phyloP scores from a whole-genome alignment of 2,113 vertebrate genomes.

The Lamprotornis superbus region DNA sequence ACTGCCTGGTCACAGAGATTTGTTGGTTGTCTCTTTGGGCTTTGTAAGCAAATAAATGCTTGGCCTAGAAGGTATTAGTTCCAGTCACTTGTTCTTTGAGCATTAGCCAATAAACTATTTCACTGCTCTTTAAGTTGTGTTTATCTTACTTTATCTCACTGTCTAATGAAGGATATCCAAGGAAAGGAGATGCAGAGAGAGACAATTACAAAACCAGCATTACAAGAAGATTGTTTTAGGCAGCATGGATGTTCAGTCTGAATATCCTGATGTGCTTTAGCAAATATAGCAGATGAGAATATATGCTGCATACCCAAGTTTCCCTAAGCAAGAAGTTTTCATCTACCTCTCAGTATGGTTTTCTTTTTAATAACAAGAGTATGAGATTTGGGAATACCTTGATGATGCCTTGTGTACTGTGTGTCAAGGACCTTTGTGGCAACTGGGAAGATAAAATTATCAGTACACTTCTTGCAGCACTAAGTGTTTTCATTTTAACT shows the following conservation, averaged over 20 bases:
- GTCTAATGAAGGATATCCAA: not conserved
- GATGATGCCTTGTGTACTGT: not conserved
- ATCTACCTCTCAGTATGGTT: not conserved
- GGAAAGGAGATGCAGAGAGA: not conserved
- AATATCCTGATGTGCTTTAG: not conserved
- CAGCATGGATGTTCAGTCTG: not conserved
- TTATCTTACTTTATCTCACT: not conserved
- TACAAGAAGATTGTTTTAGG: not conserved
- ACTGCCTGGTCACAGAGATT: not conserved
- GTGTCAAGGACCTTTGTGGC: fast-evolving
- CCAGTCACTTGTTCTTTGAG: not conserved
- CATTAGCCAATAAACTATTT: not conserved
- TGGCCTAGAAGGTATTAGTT: not conserved
- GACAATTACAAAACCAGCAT: not conserved
- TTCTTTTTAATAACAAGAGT: not conserved
- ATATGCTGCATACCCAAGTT: not conserved
- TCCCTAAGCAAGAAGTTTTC: not conserved
- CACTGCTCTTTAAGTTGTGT: not conserved
- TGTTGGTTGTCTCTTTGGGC: not conserved
- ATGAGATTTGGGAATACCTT: not conserved
- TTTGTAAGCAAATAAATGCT: not conserved
- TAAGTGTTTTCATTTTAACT: not conserved
- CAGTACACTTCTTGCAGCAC: not conserved
- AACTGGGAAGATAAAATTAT: not conserved
- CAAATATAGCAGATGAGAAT: not conserved